These are phyloP conservation scores for Erpobdella octoculata DNA, from an alignment of 2,888 invertebrate species.

Conservation along the genomic window DNA sequence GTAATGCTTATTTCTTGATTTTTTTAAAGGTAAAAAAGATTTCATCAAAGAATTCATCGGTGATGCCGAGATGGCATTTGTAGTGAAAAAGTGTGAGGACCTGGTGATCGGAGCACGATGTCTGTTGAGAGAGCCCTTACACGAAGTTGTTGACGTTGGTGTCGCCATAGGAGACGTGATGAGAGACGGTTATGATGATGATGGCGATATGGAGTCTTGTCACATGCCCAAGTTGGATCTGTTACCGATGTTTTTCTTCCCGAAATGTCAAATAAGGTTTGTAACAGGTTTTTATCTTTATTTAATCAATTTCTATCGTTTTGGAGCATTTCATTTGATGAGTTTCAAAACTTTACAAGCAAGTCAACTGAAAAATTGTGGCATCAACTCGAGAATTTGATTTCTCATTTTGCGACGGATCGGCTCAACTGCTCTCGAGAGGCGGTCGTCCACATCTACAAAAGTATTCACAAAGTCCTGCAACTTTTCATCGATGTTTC, in stretches of 20 bases:
- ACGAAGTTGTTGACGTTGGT: background rate
- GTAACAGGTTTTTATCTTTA: background rate
- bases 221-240: background rate
- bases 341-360: background rate
- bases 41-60: no score
- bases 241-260: slow-evolving; percentile 51
- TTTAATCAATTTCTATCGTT: background rate
- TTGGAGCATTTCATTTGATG: background rate
- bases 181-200: background rate
- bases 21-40: background rate
- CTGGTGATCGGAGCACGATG: background rate
- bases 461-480: background rate
- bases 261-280: slow-evolving; percentile 57
- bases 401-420: background rate
- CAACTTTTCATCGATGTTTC: background rate
- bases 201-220: background rate
- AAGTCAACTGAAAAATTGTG: background rate
- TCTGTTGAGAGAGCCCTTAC: background rate
- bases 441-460: background rate
- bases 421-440: background rate
- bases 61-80: background rate
- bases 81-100: slow-evolving; percentile 1
- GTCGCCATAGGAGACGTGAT: background rate
- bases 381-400: background rate
- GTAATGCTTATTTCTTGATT: background rate